A percentile compares a stretch with the other conserved stretches of the same genome.
phyloP scores from a whole-genome alignment of 2,113 vertebrate species.

The Diadophis punctatus region DNA sequence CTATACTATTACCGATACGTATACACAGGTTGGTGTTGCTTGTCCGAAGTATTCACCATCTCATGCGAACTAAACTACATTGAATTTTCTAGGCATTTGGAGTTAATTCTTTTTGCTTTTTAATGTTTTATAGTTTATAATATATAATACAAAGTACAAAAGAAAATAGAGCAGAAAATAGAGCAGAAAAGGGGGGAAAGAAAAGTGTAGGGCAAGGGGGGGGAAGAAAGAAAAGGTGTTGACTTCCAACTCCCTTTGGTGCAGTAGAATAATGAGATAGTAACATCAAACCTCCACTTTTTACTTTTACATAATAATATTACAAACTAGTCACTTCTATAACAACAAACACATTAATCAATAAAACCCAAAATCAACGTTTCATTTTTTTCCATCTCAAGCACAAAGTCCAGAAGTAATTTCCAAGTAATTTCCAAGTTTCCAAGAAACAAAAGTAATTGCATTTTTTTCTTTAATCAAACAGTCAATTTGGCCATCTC shows the following conservation, averaged over 20 bases:
- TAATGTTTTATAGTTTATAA: not conserved
- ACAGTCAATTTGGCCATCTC: not conserved
- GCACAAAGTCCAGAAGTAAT: not conserved
- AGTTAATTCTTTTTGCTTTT: not conserved
- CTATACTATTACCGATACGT: conserved; percentile 87
- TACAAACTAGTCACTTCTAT: not conserved
- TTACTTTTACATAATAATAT: not conserved
- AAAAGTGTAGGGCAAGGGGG: not conserved
- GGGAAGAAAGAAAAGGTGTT: not conserved
- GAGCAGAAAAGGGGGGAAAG: not conserved
- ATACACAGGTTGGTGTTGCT: conserved; percentile 80
- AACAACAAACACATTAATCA: not conserved
- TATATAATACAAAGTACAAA: not conserved
- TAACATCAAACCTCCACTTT: not conserved
- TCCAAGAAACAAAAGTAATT: not conserved
- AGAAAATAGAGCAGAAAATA: not conserved
- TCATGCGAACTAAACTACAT: not conserved
- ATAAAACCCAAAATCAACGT: not conserved
- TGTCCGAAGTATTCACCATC: not conserved
- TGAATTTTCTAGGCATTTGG: not conserved
- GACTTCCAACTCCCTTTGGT: not conserved
- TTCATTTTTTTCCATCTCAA: not conserved
- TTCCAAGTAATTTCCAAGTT: not conserved
- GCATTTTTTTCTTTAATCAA: not conserved
- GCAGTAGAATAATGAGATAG: not conserved